Percentiles rank a stretch among this genome's conserved stretches.
Conservation (phyloP, 2,888 invertebrate species). For the Chalcis sispes region DNA sequence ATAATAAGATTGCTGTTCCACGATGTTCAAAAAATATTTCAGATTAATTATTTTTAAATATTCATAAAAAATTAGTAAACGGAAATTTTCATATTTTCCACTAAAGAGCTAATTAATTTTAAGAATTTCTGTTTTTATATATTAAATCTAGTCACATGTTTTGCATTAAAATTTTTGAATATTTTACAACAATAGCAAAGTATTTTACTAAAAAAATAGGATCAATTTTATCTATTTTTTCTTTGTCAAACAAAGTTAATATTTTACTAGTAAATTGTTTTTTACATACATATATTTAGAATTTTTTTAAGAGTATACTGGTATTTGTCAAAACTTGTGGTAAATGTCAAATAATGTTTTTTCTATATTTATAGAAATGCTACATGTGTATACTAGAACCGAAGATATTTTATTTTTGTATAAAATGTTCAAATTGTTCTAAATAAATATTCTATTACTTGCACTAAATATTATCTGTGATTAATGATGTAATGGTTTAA, state of each 20-base stretch:
- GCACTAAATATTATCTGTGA: slow-evolving; percentile 39
- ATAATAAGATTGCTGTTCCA: not conserved
- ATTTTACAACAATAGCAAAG: slow-evolving; percentile 7
- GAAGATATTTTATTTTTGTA: slow-evolving; percentile 44
- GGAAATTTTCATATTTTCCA: slow-evolving; percentile 7
- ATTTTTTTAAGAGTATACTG: not conserved
- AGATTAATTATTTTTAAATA: slow-evolving; percentile 6
- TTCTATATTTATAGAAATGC: slow-evolving; percentile 24
- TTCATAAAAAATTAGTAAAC: not conserved
- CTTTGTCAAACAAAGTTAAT: slow-evolving; percentile 30
- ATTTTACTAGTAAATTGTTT: slow-evolving; percentile 11
- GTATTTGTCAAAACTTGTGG: not conserved
- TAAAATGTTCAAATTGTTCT: slow-evolving; percentile 18
- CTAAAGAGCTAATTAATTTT: slow-evolving; percentile 12
- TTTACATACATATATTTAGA: not conserved
- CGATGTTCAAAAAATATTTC: slow-evolving; percentile 1
- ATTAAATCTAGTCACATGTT: slow-evolving; percentile 47
- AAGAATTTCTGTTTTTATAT: slow-evolving; percentile 24
- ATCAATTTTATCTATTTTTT: slow-evolving; percentile 11
- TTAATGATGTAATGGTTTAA: slow-evolving; percentile 25
- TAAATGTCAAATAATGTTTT: slow-evolving; percentile 5
- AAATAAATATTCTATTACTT: slow-evolving; percentile 36
- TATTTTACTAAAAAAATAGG: slow-evolving; percentile 11
- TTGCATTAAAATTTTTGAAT: slow-evolving; percentile 37
- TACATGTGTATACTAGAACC: slow-evolving; percentile 27